Percentiles rank a stretch among this genome's conserved stretches.
phyloP scores from a whole-genome alignment of 2,888 invertebrate species.

The Eulithis prunata region DNA sequence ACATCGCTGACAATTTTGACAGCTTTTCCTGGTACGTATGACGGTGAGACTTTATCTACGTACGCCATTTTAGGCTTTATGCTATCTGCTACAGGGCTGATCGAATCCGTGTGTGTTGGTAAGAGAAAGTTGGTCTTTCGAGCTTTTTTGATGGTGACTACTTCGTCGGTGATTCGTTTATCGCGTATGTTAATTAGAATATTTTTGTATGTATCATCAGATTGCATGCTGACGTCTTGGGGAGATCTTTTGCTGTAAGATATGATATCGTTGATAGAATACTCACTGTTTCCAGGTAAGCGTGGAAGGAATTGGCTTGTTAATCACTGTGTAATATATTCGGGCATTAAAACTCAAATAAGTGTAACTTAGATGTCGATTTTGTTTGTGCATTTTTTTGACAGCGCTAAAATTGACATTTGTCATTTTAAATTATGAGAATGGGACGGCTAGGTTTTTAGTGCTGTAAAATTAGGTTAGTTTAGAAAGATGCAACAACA shows the following conservation, averaged over 20 bases:
- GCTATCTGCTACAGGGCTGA: constrained; percentile 61
- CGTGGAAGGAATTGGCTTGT: constrained; percentile 50
- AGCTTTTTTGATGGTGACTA: constrained; percentile 66
- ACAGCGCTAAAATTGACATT: no score
- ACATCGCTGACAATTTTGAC: constrained; percentile 87
- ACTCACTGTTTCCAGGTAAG: constrained; percentile 77
- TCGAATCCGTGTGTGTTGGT: constrained; percentile 66
- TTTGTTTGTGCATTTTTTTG: no score
- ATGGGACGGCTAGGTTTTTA: no score
- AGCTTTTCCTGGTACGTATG: constrained; percentile 88
- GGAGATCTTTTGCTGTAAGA: constrained; percentile 70
- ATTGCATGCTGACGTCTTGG: constrained; percentile 80
- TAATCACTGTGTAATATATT: constrained; percentile 47
- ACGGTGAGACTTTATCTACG: constrained; percentile 66
- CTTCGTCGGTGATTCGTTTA: constrained; percentile 70
- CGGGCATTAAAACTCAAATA: neutral
- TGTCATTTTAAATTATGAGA: no score
- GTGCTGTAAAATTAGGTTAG: no score
- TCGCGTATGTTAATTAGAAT: constrained; percentile 75
- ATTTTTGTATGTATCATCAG: constrained; percentile 76
- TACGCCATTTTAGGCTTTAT: constrained; percentile 76
- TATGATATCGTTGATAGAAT: constrained; percentile 67
- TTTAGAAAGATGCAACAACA: no score
- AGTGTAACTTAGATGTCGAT: no score
- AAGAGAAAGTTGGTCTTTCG: constrained; percentile 69